Evolutionary conservation across 92 coral and sea anemone genomes (phyloP).

Genomic region (Zoanthus sansibaricus): DNA sequence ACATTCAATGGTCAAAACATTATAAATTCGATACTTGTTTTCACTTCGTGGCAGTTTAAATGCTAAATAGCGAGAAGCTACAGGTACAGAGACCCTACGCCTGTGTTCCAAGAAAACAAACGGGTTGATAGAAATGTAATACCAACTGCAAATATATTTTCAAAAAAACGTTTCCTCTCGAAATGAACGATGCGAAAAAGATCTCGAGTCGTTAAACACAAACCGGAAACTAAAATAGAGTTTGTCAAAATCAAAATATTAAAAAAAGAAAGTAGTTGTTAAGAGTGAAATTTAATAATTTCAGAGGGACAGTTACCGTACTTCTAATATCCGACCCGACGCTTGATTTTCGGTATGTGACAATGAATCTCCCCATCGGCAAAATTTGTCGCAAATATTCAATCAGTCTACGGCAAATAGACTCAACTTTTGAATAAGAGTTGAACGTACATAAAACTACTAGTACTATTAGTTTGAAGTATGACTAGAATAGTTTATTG

Average conservation of each 20-base stretch:
- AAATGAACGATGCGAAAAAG: not conserved
- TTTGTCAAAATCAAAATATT: slow-evolving; percentile 16
- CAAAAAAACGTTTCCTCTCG: not conserved
- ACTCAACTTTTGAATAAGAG: not conserved
- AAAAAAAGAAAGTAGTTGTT: slow-evolving; percentile 4
- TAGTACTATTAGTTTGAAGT: not conserved
- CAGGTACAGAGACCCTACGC: slow-evolving; percentile 23
- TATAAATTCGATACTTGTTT: not conserved
- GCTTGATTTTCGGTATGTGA: not conserved
- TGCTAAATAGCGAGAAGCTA: not conserved
- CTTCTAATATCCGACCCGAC: slow-evolving; percentile 9
- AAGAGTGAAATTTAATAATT: not conserved
- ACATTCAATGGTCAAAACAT: not conserved
- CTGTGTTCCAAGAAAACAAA: slow-evolving; percentile 10
- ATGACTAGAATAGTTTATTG: slow-evolving; percentile 5
- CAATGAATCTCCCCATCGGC: not conserved
- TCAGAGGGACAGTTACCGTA: not conserved
- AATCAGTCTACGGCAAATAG: not conserved
- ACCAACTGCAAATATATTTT: slow-evolving; percentile 3
- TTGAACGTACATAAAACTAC: not conserved
- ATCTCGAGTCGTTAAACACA: not conserved
- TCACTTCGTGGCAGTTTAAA: not conserved
- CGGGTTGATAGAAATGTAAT: slow-evolving; percentile 20
- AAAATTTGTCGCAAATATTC: not conserved
- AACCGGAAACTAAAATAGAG: slow-evolving; percentile 30